Conservation (phyloP, 2,888 invertebrate species). For the Tetrapedia diversipes region DNA sequence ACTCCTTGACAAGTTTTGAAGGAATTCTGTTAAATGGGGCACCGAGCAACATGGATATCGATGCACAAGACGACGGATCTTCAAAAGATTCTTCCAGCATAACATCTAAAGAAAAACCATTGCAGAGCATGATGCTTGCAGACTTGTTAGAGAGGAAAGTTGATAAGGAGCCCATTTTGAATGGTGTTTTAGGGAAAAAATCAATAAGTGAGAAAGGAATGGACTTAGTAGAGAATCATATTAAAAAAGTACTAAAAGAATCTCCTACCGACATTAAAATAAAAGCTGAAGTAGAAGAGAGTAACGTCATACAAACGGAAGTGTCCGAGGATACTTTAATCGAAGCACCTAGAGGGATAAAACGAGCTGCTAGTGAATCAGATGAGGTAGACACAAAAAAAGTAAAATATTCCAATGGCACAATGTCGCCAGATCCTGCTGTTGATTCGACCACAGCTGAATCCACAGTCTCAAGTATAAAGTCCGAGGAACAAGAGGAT, state of each 20-base stretch:
- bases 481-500: conserved; percentile 83
- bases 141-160: conserved; percentile 92
- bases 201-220: conserved; percentile 85
- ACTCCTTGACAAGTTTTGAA: conserved; percentile 87
- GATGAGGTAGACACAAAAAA: conserved; percentile 83
- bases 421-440: conserved; percentile 79
- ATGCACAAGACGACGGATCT: conserved; percentile 85
- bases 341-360: conserved; percentile 80
- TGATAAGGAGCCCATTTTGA: conserved; percentile 85
- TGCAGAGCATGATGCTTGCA: conserved; percentile 87
- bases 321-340: conserved; percentile 78
- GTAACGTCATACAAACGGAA: conserved; percentile 76
- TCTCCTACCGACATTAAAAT: conserved; percentile 76
- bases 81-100: conserved; percentile 83
- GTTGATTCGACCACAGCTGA: conserved; percentile 81
- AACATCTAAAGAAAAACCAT: conserved; percentile 85
- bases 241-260: conserved; percentile 83
- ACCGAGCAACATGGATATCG: conserved; percentile 84
- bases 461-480: conserved; percentile 83
- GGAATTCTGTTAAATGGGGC: conserved; percentile 86
- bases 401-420: conserved; percentile 80
- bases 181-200: conserved; percentile 85
- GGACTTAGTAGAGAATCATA: conserved; percentile 86
- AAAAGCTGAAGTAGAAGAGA: conserved; percentile 73
- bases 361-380: conserved; percentile 81